phyloP scores from a whole-genome alignment of 2,797 vertebrate species.

The Lepilemur septentrionalis region DNA sequence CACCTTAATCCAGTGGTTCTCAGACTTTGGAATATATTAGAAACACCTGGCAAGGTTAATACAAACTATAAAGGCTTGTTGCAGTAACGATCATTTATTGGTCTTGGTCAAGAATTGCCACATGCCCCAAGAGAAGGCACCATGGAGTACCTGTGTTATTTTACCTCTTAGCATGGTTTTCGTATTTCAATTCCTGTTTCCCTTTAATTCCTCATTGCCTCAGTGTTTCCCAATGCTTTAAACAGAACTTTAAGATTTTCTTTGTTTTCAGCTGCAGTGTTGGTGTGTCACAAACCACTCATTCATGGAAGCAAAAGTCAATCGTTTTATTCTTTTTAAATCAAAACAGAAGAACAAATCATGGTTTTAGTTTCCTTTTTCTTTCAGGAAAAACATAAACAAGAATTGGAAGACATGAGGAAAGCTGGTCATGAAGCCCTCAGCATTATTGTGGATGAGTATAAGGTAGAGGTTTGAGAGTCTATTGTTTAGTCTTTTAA shows the following conservation, averaged over 20 bases:
- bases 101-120: background rate
- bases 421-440: slow-evolving; percentile 87
- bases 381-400: slow-evolving; percentile 86
- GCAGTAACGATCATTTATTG: background rate
- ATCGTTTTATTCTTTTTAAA: background rate
- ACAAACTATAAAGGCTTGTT: background rate
- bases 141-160: background rate
- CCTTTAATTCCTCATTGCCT: background rate
- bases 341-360: background rate
- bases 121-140: background rate
- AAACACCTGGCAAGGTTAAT: background rate
- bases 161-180: background rate
- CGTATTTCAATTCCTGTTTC: background rate
- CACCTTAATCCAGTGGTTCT: background rate
- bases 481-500: background rate
- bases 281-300: background rate
- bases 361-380: slow-evolving; percentile 42
- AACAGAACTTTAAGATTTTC: background rate
- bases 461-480: slow-evolving; percentile 83
- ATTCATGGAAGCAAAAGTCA: background rate
- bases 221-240: background rate
- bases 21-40: background rate
- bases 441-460: slow-evolving; percentile 89
- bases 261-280: background rate
- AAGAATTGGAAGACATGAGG: slow-evolving; percentile 87